These are phyloP conservation scores for Xestobium rufovillosum DNA, from an alignment of 2,888 invertebrate species.

Conservation along the genomic window DNA sequence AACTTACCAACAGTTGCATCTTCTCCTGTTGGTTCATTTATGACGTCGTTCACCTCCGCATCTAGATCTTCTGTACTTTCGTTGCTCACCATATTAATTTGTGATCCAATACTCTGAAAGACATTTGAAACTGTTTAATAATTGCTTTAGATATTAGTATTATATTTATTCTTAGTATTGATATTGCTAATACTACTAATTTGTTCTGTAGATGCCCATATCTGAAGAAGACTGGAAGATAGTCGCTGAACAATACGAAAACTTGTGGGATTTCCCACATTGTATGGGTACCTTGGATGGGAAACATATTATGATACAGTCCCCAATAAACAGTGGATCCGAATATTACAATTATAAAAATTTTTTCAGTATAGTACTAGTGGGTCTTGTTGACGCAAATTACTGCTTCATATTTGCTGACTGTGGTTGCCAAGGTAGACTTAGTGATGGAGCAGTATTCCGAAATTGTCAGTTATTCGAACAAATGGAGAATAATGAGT, in stretches of 20 bases:
- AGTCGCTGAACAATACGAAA: constrained; percentile 10
- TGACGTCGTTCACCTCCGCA: too few relatives aligned
- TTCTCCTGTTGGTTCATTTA: too few relatives aligned
- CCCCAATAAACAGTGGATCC: constrained; percentile 25
- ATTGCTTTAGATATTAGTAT: too few relatives aligned
- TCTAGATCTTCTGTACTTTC: too few relatives aligned
- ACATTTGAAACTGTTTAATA: too few relatives aligned
- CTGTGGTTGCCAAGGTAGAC: constrained; percentile 17
- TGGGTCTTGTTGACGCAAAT: constrained; percentile 30
- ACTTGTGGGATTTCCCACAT: constrained; percentile 18
- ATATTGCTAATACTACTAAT: too few relatives aligned
- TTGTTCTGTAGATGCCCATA: constrained; percentile 14
- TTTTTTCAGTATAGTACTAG: constrained; percentile 27
- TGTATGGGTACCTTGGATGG: too few relatives aligned
- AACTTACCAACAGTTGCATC: too few relatives aligned
- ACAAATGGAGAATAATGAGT: constrained; percentile 3
- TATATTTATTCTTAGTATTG: too few relatives aligned
- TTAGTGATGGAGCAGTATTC: constrained; percentile 18
- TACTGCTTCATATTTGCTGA: constrained; percentile 24
- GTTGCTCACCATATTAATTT: too few relatives aligned
- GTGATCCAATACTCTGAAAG: too few relatives aligned
- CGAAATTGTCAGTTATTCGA: constrained; percentile 10
- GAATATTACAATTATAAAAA: constrained; percentile 32
- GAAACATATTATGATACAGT: constrained; percentile 29
- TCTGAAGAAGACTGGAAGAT: constrained; percentile 12